Base-by-base conservation (phyloP, 53 echinoderm and acorn worm genomes). In the Paracentrotus lividus region DNA sequence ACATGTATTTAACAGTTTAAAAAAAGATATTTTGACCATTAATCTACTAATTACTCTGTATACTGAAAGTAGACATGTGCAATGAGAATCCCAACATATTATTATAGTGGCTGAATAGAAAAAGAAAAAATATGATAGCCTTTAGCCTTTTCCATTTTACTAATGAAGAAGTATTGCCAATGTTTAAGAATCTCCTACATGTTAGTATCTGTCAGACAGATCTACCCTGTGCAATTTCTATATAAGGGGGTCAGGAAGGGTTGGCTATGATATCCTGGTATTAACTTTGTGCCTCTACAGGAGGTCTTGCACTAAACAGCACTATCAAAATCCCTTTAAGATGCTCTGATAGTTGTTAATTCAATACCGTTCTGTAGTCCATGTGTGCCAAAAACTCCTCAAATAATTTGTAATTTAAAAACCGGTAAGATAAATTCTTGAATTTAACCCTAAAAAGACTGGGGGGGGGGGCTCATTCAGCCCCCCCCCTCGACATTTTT, bases 51-150 rank as follows among this genome's bases (percentile, higher is more conserved):
- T n/a, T 67, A 31, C 4, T 67, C 10, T 72, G 72, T 32, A 72
- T 72, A 72, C 72, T 72, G 38, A 9, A 72, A 72, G 38, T 38
- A 72, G 72, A 72, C 40, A 72, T 16, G 72, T 72, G 72, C 72
- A 72, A 72, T 72, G 72, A 40, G n/a, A 72, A 38, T 21, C 4
- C 34, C 34, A 15, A 72, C 36, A 38, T 18, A 16, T 72, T 67
- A 14, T 72, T 16, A 72, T 38, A 20, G 36, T 72, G 72, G 72
- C 72, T 72, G 72, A 72, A 72, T 18, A 9, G 4, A 38, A 40
- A 36, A 36, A 15, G 3, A 20, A 40, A 72, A 72, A 38, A 40
- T 72, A 72, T n/a, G 72, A 72, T 72, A 72, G 18, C 5, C 72
- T n/a, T 40, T 1, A 72, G 38, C 36, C 72, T 20, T 16, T 20